Conservation (phyloP, 2,797 vertebrate species). For the Crocodylus rhombifer region DNA sequence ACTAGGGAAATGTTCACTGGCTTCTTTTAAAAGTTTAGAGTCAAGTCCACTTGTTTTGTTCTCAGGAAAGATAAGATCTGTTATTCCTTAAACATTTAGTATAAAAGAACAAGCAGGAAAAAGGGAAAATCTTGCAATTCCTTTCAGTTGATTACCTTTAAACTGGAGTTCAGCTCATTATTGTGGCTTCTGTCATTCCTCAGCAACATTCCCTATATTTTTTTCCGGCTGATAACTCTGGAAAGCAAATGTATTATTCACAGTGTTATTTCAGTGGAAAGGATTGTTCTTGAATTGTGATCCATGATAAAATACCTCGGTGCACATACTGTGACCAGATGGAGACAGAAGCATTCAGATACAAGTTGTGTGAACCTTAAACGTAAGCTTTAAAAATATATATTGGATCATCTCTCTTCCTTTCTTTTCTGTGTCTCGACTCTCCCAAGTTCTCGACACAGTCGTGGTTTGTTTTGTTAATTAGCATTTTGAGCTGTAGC, state of each 20-base stretch:
- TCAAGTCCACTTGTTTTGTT: not conserved
- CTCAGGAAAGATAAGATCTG: not conserved
- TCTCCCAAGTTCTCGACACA: not conserved
- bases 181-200: not conserved
- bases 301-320: not conserved
- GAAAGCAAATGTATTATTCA: conserved; percentile 11
- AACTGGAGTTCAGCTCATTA: not conserved
- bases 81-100: not conserved
- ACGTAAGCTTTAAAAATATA: not conserved
- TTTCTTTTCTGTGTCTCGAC: not conserved
- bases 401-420: not conserved
- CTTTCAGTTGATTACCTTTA: not conserved
- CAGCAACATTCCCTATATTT: not conserved
- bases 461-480: not conserved
- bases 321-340: not conserved
- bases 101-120: not conserved
- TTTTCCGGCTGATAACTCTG: not conserved
- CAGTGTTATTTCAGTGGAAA: conserved; percentile 4
- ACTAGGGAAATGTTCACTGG: not conserved
- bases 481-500: not conserved
- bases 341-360: not conserved
- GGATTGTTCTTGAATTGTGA: not conserved
- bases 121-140: not conserved
- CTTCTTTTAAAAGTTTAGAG: not conserved
- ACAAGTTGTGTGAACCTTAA: not conserved